Conservation (phyloP, 1,140 invertebrate genomes). For the Philopotamus ludificatus region DNA sequence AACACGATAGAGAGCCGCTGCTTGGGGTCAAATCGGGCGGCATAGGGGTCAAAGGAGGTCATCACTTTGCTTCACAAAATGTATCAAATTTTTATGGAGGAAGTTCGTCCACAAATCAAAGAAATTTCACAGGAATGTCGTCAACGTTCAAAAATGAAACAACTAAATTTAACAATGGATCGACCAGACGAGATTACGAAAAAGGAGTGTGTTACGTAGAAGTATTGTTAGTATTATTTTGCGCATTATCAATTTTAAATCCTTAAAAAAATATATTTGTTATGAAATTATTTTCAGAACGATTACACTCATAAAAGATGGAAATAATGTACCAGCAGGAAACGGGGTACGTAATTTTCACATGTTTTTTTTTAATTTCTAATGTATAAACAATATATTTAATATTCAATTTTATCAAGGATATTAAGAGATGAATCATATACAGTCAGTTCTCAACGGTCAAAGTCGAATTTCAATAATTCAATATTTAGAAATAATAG, state of each 20-base stretch:
- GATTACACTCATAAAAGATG: slow-evolving; percentile 48
- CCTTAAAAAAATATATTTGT: neutral
- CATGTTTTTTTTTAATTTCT: neutral
- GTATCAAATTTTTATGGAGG: neutral
- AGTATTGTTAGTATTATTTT: slow-evolving; percentile 56
- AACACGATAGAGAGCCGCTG: slow-evolving; percentile 1
- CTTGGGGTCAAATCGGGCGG: slow-evolving; percentile 4
- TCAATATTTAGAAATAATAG: too few relatives aligned
- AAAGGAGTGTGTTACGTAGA: slow-evolving; percentile 57
- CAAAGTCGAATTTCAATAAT: neutral
- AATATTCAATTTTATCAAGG: neutral
- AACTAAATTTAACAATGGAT: too few relatives aligned
- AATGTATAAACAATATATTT: slow-evolving; percentile 12
- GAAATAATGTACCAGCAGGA: slow-evolving; percentile 50
- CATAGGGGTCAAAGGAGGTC: neutral
- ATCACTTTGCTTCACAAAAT: neutral
- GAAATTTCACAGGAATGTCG: slow-evolving; percentile 33
- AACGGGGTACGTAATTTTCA: slow-evolving; percentile 51
- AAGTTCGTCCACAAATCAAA: neutral
- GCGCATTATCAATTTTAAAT: neutral
- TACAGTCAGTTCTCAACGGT: neutral
- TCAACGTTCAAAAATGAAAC: slow-evolving; percentile 29
- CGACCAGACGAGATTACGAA: slow-evolving; percentile 44
- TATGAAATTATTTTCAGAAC: slow-evolving; percentile 42
- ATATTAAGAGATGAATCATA: neutral